Base-by-base conservation (phyloP, 2,113 vertebrate genomes). In the Amphiprion ocellaris region DNA sequence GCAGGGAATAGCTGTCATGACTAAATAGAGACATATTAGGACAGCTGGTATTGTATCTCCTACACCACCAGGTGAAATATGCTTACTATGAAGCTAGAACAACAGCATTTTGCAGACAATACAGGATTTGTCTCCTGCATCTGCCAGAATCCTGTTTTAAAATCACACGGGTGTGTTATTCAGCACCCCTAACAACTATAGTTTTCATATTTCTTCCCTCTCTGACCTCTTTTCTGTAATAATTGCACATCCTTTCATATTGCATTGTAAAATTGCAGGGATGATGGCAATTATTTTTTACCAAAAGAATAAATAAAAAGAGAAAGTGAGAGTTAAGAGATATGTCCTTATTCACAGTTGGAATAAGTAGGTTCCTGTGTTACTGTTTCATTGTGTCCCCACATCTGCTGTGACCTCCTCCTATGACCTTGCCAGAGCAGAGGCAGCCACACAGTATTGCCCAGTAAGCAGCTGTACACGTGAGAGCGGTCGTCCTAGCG, bases 1-100 rank as follows among this genome's bases (percentile, higher is more conserved):
- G 65, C 74, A 73, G 87, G 77, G 87, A 92, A 85, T 87, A 88
- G 74, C 86, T 92, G 85, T 86, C 90, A 90, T 60, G 77, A 84
- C 83, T 82, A 91, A 90, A 91, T 85, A 62, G 65, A 80, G 77
- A 90, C 80, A 50, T 81, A 90, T 82, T 74, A 76, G 61, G 47
- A 68, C 74, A 89, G 79, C 63, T 67, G 86, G 10, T 59, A 39
- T 44, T 55, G 66, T 65, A 9, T 82, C 69, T 83, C 69, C 52
- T 72, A 56, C 17, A 56, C 24, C 72, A 26, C 28, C 83, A 64
- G 59, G 68, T 71, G 33, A 82, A 89, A 78, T 71, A 66, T 92
- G 87, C 83, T 85, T 65, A 86, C 79, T 84, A 67, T 83, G 77
- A 84, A 75, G 70, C 82, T 81, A 79, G 74, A 77, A 84, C 56